A percentile compares a stretch with the other conserved stretches of the same genome.
Evolutionary conservation across 2,797 vertebrate species (phyloP).

Genomic region (Oreortyx pictus): DNA sequence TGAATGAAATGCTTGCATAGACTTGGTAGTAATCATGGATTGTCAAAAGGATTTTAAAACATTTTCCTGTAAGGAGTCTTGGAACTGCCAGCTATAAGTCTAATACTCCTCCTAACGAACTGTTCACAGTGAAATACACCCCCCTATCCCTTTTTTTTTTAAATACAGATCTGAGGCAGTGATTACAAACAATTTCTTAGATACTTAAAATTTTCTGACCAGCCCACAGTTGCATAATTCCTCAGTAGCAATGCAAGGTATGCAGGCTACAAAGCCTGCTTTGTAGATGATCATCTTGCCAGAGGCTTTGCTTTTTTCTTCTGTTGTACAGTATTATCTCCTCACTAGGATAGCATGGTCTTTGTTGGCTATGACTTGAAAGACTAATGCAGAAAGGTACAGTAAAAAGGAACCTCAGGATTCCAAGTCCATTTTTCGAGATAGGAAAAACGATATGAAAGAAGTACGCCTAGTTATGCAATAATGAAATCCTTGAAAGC

Average conservation of each 20-base stretch:
- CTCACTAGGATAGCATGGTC: not conserved
- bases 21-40: not conserved
- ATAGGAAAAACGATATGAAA: not conserved
- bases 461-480: not conserved
- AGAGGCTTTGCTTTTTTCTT: conserved; percentile 12
- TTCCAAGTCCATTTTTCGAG: not conserved
- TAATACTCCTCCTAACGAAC: not conserved
- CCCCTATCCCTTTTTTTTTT: not conserved
- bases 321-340: not conserved
- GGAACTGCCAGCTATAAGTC: not conserved
- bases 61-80: not conserved
- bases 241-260: conserved; percentile 46
- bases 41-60: not conserved
- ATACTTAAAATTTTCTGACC: conserved; percentile 53
- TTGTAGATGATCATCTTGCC: not conserved
- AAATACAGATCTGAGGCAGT: not conserved
- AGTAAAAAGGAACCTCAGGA: not conserved
- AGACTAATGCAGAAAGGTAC: not conserved
- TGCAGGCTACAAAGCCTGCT: conserved; percentile 44
- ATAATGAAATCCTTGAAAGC: not conserved
- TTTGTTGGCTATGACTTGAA: not conserved
- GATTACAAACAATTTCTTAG: not conserved
- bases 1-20: not conserved
- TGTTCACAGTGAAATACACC: not conserved
- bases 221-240: conserved; percentile 37